These are phyloP conservation scores for Drosophila sp. DNA, from an alignment of 1,140 invertebrate species.

Conservation along the genomic window DNA sequence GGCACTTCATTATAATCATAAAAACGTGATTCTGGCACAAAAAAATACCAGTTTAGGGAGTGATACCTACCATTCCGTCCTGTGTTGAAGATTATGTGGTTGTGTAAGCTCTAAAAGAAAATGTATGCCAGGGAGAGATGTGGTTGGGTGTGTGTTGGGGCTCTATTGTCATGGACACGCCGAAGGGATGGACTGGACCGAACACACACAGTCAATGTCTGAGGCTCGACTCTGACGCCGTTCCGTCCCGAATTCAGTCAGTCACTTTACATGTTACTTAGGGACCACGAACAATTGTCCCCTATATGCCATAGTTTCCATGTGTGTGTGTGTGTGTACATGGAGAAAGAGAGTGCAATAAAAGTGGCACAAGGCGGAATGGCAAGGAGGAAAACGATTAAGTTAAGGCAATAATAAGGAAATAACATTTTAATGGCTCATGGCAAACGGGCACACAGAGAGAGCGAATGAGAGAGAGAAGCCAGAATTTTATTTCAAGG, in stretches of 20 bases:
- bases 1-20: slow-evolving; percentile 30
- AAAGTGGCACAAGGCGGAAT: slow-evolving; percentile 37
- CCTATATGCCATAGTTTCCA: slow-evolving; percentile 28
- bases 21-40: slow-evolving; percentile 32
- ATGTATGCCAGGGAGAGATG: slow-evolving; percentile 65
- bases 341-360: slow-evolving; percentile 34
- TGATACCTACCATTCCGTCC: slow-evolving; percentile 35
- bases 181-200: slow-evolving; percentile 12
- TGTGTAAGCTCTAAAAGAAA: slow-evolving; percentile 50
- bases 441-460: slow-evolving; percentile 11
- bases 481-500: neutral
- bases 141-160: neutral
- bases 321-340: slow-evolving; percentile 22
- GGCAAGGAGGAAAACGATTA: slow-evolving; percentile 64
- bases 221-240: neutral
- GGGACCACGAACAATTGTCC: slow-evolving; percentile 46
- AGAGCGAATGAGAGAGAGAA: neutral
- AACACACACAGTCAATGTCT: slow-evolving; percentile 1
- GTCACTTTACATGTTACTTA: slow-evolving; percentile 37
- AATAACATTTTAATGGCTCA: slow-evolving; percentile 74
- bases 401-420: slow-evolving; percentile 77
- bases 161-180: slow-evolving; percentile 68
- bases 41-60: slow-evolving; percentile 1
- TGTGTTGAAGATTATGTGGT: slow-evolving; percentile 59
- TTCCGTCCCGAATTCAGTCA: slow-evolving; percentile 33